Base-by-base conservation (phyloP, 2,888 invertebrate species). In the Macrosiphum euphorbiae region DNA sequence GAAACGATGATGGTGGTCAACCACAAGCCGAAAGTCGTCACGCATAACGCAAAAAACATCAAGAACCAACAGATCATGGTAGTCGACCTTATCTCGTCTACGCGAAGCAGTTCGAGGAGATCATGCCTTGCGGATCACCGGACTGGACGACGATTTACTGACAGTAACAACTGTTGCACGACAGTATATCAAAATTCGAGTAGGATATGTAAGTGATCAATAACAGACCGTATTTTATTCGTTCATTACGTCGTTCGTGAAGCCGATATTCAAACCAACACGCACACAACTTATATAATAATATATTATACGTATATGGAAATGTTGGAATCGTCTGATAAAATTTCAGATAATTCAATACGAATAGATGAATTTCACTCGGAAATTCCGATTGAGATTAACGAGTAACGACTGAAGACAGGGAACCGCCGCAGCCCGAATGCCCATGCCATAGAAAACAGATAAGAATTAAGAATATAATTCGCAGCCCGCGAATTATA, bases 11-110 rank as follows among this genome's bases (percentile, higher is more conserved):
- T 61, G 8, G 86, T 86, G 11, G 90, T 94, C 3, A 94, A 28
- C 94, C 94, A 94, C 41, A 94, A 5, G 11, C 94, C 90, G 13
- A 94, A 94, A 28, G 94, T 94, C 4, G 85, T 94, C 0, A 94
- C 35, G 35, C 94, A 94, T 13, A 94, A 20, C 3, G 67, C 28
- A 16, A 41, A 28, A 1, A 94, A 28, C 41, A 52, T 10, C 10
- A 94, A 44, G 0, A 87, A 44, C 94, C 94, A 94, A 24, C 55
- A 52, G 24, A 58, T 7, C 90, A 94, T 89, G 8, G 41, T 88
- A 3, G 28, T 10, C 35, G 35, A 78, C 20, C 35, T 78, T 35
- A 20, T 20, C 35, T 47, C 41, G 55, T 91, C n/a, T 28, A 85
- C 44, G 0, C 16, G 24, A 44, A 7, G 35, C 35, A 5, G 3